phyloP scores from a whole-genome alignment of 1,140 invertebrate species.

The Liolophura sinensis region DNA sequence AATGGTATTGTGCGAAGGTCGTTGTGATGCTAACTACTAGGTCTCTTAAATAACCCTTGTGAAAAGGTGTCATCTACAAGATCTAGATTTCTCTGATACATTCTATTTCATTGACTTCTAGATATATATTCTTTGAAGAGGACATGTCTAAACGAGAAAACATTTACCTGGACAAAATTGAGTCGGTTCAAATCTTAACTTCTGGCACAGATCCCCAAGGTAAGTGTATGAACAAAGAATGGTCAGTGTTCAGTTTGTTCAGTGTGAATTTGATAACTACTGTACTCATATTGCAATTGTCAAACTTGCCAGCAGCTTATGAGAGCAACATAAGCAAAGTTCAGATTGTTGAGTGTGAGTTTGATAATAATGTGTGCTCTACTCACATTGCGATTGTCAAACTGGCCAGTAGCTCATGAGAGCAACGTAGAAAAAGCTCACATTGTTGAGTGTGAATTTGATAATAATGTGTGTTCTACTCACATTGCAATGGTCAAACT shows the following conservation, averaged over 20 bases:
- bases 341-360: background rate
- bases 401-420: background rate
- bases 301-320: too few species aligned
- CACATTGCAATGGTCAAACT: background rate
- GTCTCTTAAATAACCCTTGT: too few species aligned
- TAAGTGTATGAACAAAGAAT: constrained; percentile 15
- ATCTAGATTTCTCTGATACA: background rate
- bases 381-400: background rate
- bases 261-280: background rate
- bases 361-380: background rate
- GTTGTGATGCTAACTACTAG: too few species aligned
- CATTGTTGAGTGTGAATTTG: background rate
- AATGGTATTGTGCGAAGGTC: too few species aligned
- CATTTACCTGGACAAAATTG: constrained; percentile 29
- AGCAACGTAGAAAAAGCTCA: too few species aligned
- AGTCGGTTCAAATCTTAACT: constrained; percentile 39
- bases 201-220: constrained; percentile 41
- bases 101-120: constrained; percentile 20
- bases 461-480: background rate
- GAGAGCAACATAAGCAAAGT: too few species aligned
- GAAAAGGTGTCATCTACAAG: too few species aligned
- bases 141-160: constrained; percentile 30
- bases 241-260: constrained; percentile 6
- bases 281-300: background rate
- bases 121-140: constrained; percentile 39